A percentile compares a stretch with the other conserved stretches of the same genome.
These are phyloP conservation scores for Dermatemys mawii DNA, from an alignment of 2,113 vertebrate genomes.

Conservation along the genomic window DNA sequence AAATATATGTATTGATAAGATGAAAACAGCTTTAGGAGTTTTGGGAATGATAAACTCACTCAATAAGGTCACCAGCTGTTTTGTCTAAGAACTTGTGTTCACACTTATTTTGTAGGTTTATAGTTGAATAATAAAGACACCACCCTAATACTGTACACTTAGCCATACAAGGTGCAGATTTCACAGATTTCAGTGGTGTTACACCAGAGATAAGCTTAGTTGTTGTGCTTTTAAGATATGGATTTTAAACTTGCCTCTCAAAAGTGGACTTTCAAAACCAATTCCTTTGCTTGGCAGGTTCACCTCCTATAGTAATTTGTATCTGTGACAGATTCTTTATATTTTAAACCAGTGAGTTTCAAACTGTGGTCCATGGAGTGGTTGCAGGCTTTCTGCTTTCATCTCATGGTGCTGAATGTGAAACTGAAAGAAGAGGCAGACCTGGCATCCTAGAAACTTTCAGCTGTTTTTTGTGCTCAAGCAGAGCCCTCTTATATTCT, in stretches of 20 bases:
- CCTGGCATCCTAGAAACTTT: neutral
- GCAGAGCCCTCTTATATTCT: neutral
- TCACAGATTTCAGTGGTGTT: neutral
- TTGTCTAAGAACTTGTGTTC: neutral
- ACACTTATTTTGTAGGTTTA: neutral
- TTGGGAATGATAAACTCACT: neutral
- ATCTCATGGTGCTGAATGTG: neutral
- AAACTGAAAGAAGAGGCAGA: neutral
- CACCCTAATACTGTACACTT: neutral
- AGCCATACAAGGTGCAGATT: neutral
- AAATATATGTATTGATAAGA: neutral
- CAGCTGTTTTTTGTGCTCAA: neutral
- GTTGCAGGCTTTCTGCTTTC: neutral
- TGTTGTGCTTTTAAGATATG: neutral
- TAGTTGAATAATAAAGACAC: neutral
- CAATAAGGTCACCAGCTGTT: neutral
- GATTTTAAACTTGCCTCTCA: neutral
- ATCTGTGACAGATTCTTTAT: neutral
- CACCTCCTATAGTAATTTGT: neutral
- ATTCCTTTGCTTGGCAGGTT: neutral
- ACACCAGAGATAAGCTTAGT: neutral
- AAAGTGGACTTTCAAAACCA: neutral
- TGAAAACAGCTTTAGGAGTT: neutral
- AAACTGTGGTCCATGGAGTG: neutral
- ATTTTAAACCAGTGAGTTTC: neutral